A percentile compares a stretch with the other conserved stretches of the same genome.
phyloP scores from a whole-genome alignment of 1,140 invertebrate species.

The Riptortus pedestris region DNA sequence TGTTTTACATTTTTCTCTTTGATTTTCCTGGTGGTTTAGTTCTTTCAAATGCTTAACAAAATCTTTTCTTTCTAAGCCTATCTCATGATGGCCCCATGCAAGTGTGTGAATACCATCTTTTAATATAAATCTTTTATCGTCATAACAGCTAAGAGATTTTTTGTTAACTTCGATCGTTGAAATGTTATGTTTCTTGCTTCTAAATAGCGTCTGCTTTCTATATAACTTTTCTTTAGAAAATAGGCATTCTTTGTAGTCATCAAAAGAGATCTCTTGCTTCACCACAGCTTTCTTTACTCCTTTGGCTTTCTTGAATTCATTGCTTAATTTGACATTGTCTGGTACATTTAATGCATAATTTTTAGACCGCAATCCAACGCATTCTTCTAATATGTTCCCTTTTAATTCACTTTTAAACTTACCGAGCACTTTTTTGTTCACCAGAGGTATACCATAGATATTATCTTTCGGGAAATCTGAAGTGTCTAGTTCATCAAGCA shows the following conservation, averaged over 20 bases:
- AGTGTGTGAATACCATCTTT: conserved; percentile 24
- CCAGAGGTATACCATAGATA: background rate
- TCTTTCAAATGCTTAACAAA: no score
- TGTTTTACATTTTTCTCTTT: no score
- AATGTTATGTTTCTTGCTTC: conserved; percentile 26
- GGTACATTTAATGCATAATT: conserved; percentile 35
- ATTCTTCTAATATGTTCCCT: conserved; percentile 41
- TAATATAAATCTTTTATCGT: conserved; percentile 26
- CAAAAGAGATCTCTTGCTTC: conserved; percentile 23
- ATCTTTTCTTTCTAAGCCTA: no score
- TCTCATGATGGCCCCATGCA: no score
- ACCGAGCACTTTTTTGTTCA: background rate
- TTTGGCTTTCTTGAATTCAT: conserved; percentile 35
- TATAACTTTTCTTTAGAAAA: no score
- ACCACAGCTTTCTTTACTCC: conserved; percentile 30
- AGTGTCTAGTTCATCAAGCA: background rate
- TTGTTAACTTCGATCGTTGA: conserved; percentile 22
- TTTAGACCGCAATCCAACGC: conserved; percentile 38
- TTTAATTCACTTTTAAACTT: background rate
- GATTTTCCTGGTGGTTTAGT: no score
- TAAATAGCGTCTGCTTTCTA: no score
- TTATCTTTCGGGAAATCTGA: background rate
- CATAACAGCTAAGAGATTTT: background rate
- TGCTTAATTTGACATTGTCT: conserved; percentile 17
- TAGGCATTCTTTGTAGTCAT: conserved; percentile 27